Evolutionary conservation across 2,113 vertebrate genomes (phyloP).

Genomic region (Centrocercus urophasianus): DNA sequence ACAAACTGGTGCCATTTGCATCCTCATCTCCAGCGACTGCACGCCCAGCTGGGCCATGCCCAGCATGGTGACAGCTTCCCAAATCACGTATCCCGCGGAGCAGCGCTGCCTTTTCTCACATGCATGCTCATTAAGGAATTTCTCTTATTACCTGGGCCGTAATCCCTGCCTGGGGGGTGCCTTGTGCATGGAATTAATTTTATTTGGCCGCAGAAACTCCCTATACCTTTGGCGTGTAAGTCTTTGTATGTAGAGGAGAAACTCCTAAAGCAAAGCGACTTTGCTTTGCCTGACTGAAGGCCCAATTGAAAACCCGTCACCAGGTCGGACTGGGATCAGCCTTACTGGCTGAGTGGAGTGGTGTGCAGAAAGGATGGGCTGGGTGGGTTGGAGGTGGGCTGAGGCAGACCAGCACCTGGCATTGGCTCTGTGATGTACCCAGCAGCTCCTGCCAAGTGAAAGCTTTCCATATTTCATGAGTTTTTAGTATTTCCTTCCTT

Average conservation of each 20-base stretch:
- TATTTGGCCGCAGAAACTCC: conserved; percentile 41
- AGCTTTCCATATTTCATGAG: background rate
- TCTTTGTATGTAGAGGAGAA: background rate
- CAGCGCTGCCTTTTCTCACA: conserved; percentile 21
- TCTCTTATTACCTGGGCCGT: conserved; percentile 21
- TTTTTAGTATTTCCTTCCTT: background rate
- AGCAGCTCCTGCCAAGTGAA: background rate
- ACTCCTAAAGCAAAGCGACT: background rate
- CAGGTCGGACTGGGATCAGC: background rate
- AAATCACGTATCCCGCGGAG: background rate
- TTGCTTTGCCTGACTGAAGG: background rate
- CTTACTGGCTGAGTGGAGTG: background rate
- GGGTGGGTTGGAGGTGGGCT: background rate
- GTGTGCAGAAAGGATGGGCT: background rate
- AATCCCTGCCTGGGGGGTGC: conserved; percentile 19
- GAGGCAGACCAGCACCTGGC: background rate
- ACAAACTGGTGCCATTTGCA: background rate
- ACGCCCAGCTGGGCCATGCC: rapidly evolving
- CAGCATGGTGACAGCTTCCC: background rate
- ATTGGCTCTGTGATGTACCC: background rate
- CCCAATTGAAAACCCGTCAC: background rate
- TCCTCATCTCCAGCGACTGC: background rate
- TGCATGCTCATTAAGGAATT: background rate
- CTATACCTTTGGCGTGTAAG: background rate
- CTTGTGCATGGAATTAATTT: conserved; percentile 36